A percentile compares a stretch with the other conserved stretches of the same genome.
These are phyloP conservation scores for Protosalanx chinensis DNA, from an alignment of 2,797 vertebrate species.

Conservation along the genomic window DNA sequence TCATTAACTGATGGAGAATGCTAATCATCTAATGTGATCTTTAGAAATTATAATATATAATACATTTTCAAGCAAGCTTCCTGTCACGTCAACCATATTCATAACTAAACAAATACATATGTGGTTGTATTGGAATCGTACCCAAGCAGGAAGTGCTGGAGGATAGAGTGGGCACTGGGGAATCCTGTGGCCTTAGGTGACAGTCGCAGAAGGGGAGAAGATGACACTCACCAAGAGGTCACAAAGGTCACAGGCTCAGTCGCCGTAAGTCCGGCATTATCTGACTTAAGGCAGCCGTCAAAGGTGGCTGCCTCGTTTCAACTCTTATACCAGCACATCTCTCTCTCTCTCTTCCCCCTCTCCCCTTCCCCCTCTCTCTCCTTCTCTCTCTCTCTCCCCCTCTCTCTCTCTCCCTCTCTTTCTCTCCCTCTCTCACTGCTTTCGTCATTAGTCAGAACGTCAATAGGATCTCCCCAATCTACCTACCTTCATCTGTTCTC, in stretches of 20 bases:
- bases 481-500: constrained; percentile 26
- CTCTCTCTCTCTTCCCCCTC: constrained; percentile 7
- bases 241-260: constrained; percentile 67
- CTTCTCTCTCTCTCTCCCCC: constrained; percentile 28
- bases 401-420: constrained; percentile 43
- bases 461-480: constrained; percentile 18
- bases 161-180: too few relatives aligned
- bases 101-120: not conserved
- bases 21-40: not conserved
- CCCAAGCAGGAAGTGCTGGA: not conserved
- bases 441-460: constrained; percentile 29
- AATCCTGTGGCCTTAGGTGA: too few relatives aligned
- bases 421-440: constrained; percentile 15
- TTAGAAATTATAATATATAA: not conserved
- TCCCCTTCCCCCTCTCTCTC: constrained; percentile 3
- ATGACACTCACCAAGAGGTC: constrained; percentile 40
- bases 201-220: constrained; percentile 23
- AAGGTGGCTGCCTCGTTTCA: constrained; percentile 53
- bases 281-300: constrained; percentile 72
- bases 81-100: not conserved
- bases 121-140: not conserved
- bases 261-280: constrained; percentile 74
- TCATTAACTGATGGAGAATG: not conserved
- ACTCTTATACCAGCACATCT: constrained; percentile 35
- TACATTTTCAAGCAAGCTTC: not conserved